Evolutionary conservation across 1,140 invertebrate species (phyloP).

Genomic region (Plectrocnemia conspersa): DNA sequence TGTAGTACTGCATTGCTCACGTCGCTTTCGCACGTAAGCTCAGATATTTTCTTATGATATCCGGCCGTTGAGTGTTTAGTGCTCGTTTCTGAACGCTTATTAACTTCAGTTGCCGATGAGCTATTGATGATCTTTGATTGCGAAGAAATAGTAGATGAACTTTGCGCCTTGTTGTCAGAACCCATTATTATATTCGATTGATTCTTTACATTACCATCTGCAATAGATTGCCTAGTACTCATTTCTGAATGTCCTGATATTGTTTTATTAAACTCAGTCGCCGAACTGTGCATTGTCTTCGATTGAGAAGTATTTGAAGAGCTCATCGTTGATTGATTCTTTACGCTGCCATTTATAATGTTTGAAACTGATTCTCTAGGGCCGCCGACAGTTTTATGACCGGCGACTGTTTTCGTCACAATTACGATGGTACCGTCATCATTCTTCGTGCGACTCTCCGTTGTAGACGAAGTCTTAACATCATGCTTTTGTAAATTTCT

Average conservation of each 20-base stretch:
- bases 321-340: constrained; percentile 2
- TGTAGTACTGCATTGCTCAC: constrained; percentile 71
- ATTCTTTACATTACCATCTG: neutral
- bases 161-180: too few species aligned
- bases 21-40: constrained; percentile 68
- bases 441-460: constrained; percentile 44
- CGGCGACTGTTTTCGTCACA: constrained; percentile 47
- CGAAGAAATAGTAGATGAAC: too few species aligned
- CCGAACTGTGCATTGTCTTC: constrained; percentile 13
- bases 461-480: constrained; percentile 26
- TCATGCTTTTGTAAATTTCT: constrained; percentile 40
- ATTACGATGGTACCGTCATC: constrained; percentile 53
- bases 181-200: too few species aligned
- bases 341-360: constrained; percentile 27
- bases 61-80: constrained; percentile 7
- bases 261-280: constrained; percentile 23
- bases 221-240: neutral
- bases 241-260: constrained; percentile 21
- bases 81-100: constrained; percentile 1
- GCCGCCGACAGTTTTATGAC: constrained; percentile 23
- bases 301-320: constrained; percentile 24
- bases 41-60: constrained; percentile 50
- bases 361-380: constrained; percentile 28
- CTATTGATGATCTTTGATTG: neutral
- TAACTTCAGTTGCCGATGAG: neutral